phyloP scores from a whole-genome alignment of 2,888 invertebrate genomes.

The Tinea semifulvella region DNA sequence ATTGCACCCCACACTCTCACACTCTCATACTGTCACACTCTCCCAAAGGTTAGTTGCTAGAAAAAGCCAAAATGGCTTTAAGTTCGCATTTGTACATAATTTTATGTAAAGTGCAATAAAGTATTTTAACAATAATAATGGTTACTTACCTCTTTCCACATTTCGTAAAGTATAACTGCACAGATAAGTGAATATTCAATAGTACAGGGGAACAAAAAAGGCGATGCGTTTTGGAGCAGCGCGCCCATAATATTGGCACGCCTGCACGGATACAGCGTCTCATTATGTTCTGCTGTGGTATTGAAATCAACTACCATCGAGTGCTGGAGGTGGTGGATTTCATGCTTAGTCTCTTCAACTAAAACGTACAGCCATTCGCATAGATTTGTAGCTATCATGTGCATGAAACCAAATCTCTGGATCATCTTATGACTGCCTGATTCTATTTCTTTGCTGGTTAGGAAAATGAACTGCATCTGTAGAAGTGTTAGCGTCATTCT shows the following conservation, averaged over 20 bases:
- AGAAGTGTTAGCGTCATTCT: slow-evolving; percentile 86
- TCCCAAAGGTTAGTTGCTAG: too few relatives aligned
- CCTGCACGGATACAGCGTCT: slow-evolving; percentile 49
- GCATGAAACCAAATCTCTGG: slow-evolving; percentile 92
- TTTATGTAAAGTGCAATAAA: too few relatives aligned
- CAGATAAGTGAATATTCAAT: slow-evolving; percentile 93
- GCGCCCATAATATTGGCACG: slow-evolving; percentile 75
- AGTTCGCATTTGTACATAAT: too few relatives aligned
- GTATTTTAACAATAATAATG: too few relatives aligned
- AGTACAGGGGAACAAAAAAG: slow-evolving; percentile 88
- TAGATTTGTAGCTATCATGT: slow-evolving; percentile 91
- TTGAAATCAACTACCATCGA: slow-evolving; percentile 28
- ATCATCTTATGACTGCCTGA: slow-evolving; percentile 74
- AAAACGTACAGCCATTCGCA: slow-evolving; percentile 93
- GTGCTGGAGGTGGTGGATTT: slow-evolving; percentile 77
- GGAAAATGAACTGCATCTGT: slow-evolving; percentile 94
- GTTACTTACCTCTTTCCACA: slow-evolving; percentile 83
- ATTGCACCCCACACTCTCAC: too few relatives aligned
- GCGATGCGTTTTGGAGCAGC: slow-evolving; percentile 74
- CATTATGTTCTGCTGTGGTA: slow-evolving; percentile 24
- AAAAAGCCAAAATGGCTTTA: too few relatives aligned
- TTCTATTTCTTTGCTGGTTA: slow-evolving; percentile 78
- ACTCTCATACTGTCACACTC: too few relatives aligned
- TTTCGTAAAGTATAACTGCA: slow-evolving; percentile 87
- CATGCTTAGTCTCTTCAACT: slow-evolving; percentile 88